These are phyloP conservation scores for Philereme transversata DNA, from an alignment of 2,888 invertebrate genomes.

Conservation along the genomic window DNA sequence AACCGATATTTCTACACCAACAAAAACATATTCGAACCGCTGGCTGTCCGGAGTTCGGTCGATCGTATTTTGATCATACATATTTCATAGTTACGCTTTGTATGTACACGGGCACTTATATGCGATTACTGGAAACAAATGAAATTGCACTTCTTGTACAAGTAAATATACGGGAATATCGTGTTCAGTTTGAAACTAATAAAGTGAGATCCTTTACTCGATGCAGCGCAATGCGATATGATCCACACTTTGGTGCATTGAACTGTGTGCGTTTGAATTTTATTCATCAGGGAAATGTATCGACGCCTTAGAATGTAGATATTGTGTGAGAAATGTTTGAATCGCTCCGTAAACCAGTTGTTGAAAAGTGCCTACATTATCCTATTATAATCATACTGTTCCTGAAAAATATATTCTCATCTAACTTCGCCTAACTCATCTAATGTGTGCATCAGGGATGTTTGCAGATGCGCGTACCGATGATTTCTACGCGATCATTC, in stretches of 20 bases:
- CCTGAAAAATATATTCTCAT: no score
- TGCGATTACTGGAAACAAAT: conserved; percentile 27
- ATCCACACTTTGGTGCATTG: conserved; percentile 1
- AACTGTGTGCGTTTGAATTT: neutral
- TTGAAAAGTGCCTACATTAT: no score
- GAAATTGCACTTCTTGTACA: conserved; percentile 24
- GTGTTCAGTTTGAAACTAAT: conserved; percentile 13
- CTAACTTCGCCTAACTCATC: no score
- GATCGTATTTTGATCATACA: conserved; percentile 38
- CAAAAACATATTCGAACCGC: conserved; percentile 36
- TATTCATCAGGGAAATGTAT: neutral
- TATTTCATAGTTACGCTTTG: conserved; percentile 30
- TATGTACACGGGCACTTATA: conserved; percentile 16
- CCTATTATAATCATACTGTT: no score
- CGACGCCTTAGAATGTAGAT: no score
- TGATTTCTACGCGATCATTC: no score
- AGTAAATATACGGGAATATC: conserved; percentile 14
- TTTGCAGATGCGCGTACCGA: no score
- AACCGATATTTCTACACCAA: conserved; percentile 25
- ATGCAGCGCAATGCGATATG: conserved; percentile 11
- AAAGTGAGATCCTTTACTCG: conserved; percentile 7
- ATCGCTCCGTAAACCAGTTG: no score
- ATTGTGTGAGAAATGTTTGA: no score
- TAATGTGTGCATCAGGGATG: no score
- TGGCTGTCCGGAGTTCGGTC: conserved; percentile 25